Percentiles rank a stretch among this genome's conserved stretches.
phyloP scores from a whole-genome alignment of 2,797 vertebrate species.

The Nyctibius grandis region DNA sequence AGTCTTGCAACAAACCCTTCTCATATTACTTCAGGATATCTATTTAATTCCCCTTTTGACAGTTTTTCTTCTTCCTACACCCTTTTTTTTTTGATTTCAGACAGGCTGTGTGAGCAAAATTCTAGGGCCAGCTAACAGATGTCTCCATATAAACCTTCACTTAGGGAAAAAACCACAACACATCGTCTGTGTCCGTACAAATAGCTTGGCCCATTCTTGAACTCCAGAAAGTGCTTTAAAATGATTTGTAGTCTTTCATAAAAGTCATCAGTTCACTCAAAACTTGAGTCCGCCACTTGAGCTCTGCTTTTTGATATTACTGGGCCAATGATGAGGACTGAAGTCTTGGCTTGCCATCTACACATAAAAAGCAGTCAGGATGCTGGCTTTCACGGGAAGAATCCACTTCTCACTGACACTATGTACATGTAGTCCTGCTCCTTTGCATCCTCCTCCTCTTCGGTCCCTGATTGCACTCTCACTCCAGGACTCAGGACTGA shows the following conservation, averaged over 20 bases:
- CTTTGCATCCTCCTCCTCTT: not conserved
- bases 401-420: not conserved
- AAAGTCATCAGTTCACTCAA: not conserved
- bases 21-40: not conserved
- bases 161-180: not conserved
- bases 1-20: not conserved
- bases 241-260: not conserved
- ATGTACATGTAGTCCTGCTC: not conserved
- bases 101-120: not conserved
- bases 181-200: not conserved
- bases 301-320: not conserved
- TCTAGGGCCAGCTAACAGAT: not conserved
- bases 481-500: not conserved
- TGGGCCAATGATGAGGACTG: not conserved
- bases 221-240: not conserved
- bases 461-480: not conserved
- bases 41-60: not conserved
- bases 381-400: not conserved
- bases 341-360: not conserved
- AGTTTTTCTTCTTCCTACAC: not conserved
- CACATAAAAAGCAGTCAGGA: not conserved
- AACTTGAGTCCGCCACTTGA: not conserved
- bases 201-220: not conserved
- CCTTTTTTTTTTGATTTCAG: not conserved
- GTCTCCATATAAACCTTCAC: not conserved